Evolutionary conservation across 2,113 vertebrate species (phyloP).

Genomic region (Corvus hawaiiensis): DNA sequence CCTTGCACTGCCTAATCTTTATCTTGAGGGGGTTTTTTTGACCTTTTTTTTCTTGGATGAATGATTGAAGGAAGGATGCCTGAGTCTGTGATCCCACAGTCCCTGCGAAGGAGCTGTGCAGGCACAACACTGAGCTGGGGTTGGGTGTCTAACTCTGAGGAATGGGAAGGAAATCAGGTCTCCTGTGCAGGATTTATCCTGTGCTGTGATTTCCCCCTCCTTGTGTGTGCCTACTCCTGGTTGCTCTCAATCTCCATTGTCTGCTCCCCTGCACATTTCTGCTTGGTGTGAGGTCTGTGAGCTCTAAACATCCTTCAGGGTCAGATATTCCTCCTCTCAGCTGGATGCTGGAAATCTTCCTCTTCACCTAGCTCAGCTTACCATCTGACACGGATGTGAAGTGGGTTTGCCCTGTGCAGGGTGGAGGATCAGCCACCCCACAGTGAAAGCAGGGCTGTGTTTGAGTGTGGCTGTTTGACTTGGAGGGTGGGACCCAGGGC

Average conservation of each 20-base stretch:
- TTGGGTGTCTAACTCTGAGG: neutral
- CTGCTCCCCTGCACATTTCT: neutral
- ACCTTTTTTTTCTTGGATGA: neutral
- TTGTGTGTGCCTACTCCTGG: neutral
- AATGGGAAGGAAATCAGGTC: neutral
- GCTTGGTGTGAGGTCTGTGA: neutral
- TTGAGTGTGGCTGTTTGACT: no score
- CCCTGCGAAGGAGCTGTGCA: neutral
- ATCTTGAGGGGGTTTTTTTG: neutral
- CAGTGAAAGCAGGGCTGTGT: neutral
- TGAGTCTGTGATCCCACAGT: neutral
- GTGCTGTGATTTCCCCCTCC: neutral
- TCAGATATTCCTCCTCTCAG: neutral
- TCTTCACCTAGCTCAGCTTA: neutral
- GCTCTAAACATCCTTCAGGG: neutral
- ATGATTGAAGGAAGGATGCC: neutral
- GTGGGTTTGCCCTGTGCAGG: neutral
- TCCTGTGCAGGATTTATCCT: neutral
- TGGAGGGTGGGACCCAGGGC: neutral
- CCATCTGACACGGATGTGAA: neutral
- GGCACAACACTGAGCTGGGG: neutral
- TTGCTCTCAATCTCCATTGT: neutral
- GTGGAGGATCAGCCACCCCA: neutral
- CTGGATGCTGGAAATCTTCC: neutral
- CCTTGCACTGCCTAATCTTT: neutral